Percentiles rank a stretch among this genome's conserved stretches.
phyloP scores from a whole-genome alignment of 2,888 invertebrate genomes.

The Xanthia icteritia region DNA sequence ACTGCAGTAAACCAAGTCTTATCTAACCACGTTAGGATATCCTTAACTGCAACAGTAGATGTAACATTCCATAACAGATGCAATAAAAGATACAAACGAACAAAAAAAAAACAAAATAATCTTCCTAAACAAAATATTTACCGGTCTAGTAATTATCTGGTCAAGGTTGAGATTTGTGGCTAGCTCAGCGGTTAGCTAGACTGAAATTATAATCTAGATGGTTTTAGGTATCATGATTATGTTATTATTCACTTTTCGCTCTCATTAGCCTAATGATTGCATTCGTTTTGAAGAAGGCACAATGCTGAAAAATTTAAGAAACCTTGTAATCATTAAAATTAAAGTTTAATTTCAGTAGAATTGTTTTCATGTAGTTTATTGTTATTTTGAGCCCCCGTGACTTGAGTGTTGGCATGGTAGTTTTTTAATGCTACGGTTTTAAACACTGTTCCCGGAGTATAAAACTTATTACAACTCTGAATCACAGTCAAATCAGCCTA shows the following conservation, averaged over 20 bases:
- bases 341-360: not conserved
- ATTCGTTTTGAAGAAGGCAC: no score
- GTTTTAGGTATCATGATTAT: conserved; percentile 18
- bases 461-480: no score
- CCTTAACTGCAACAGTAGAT: not conserved
- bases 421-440: no score
- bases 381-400: not conserved
- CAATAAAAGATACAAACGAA: conserved; percentile 15
- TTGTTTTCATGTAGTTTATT: not conserved
- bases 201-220: conserved; percentile 20
- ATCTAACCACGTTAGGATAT: conserved; percentile 25
- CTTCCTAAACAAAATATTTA: conserved; percentile 5
- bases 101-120: conserved; percentile 1
- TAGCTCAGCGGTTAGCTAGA: conserved; percentile 24
- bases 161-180: conserved; percentile 52
- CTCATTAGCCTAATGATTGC: not conserved
- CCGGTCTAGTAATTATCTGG: conserved; percentile 35
- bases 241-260: conserved; percentile 16
- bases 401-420: not conserved
- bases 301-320: not conserved
- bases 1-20: not conserved
- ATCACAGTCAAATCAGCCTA: no score
- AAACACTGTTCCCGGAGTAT: no score
- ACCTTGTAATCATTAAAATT: not conserved
- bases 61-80: not conserved